These are phyloP conservation scores for Grus americana DNA, from an alignment of 2,113 vertebrate genomes.

Conservation along the genomic window DNA sequence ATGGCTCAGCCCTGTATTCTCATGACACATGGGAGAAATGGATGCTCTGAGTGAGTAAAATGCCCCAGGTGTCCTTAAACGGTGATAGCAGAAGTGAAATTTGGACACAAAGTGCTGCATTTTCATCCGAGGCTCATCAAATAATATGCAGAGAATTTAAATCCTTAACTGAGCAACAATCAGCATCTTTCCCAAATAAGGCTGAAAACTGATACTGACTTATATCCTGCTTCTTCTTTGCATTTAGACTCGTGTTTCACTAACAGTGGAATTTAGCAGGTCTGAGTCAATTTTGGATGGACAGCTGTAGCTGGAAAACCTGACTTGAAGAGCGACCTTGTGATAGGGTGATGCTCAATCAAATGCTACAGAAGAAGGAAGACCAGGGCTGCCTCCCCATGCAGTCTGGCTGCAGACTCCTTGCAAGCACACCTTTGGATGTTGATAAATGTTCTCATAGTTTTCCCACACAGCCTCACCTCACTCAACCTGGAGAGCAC, in stretches of 20 bases:
- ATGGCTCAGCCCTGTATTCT: not conserved
- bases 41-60: not conserved
- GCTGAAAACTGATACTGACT: not conserved
- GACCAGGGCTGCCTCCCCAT: not conserved
- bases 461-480: not conserved
- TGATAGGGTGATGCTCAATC: not conserved
- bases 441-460: not conserved
- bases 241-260: not conserved
- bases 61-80: not conserved
- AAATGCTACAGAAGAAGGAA: not conserved
- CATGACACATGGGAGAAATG: not conserved
- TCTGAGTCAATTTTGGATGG: not conserved
- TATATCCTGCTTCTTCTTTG: not conserved
- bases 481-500: not conserved
- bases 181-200: not conserved
- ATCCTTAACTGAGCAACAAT: not conserved
- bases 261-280: not conserved
- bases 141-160: not conserved
- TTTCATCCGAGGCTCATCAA: not conserved
- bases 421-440: not conserved
- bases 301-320: not conserved
- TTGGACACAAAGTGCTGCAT: not conserved
- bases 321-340: not conserved
- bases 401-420: not conserved
- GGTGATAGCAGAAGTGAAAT: not conserved